phyloP scores from a whole-genome alignment of 2,113 vertebrate species.

The Irena cyanogastra region DNA sequence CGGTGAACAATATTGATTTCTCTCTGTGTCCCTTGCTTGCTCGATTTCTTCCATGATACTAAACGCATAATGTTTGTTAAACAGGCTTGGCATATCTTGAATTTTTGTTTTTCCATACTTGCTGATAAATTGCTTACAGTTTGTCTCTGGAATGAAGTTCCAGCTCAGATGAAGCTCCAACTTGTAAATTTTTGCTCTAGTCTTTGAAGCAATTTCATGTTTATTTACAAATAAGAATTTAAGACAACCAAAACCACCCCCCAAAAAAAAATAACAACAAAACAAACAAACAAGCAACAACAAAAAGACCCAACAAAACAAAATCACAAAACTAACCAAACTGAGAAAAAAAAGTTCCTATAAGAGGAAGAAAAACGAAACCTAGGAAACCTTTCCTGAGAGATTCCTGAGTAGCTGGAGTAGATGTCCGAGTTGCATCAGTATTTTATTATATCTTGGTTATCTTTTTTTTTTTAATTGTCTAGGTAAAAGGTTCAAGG shows the following conservation, averaged over 20 bases:
- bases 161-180: too few relatives aligned
- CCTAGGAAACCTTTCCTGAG: not conserved
- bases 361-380: not conserved
- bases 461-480: not conserved
- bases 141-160: not conserved
- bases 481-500: not conserved
- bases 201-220: not conserved
- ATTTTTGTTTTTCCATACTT: not conserved
- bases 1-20: constrained; percentile 48
- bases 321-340: not conserved
- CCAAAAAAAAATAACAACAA: not conserved
- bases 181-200: not conserved
- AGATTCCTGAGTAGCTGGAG: not conserved
- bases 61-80: constrained; percentile 31
- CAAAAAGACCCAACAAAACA: not conserved
- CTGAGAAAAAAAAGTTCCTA: accelerated
- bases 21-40: constrained; percentile 22
- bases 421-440: not conserved
- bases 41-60: constrained; percentile 1
- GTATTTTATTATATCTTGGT: not conserved
- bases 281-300: not conserved
- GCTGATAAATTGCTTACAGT: not conserved
- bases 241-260: not conserved
- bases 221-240: not conserved
- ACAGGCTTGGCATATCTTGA: not conserved